Conservation (phyloP, 2,888 invertebrate species). For the Tetragnatha montana region DNA sequence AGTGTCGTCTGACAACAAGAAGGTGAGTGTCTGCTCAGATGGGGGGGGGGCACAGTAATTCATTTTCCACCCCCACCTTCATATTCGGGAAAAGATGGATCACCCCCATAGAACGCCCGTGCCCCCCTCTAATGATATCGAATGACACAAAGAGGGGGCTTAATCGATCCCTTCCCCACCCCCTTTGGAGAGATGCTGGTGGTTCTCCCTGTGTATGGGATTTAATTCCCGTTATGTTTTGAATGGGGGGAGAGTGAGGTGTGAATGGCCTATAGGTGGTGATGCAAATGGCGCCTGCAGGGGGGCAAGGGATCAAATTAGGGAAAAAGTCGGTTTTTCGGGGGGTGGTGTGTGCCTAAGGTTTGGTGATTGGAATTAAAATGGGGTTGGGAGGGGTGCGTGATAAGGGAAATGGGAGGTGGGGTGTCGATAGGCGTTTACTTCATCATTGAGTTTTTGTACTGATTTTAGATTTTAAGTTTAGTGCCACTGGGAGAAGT, state of each 20-base stretch:
- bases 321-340: neutral
- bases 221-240: conserved; percentile 60
- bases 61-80: conserved; percentile 62
- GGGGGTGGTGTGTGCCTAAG: neutral
- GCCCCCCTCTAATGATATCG: conserved; percentile 61
- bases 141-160: conserved; percentile 62
- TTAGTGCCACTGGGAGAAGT: too few relatives aligned
- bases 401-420: neutral
- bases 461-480: too few relatives aligned
- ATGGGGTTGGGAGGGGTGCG: neutral
- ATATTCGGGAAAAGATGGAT: conserved; percentile 63
- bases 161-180: conserved; percentile 26
- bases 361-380: neutral
- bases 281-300: conserved; percentile 17
- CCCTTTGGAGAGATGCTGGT: too few relatives aligned
- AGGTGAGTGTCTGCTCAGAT: neutral
- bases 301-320: neutral
- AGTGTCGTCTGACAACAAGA: conserved; percentile 57
- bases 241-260: conserved; percentile 46
- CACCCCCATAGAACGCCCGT: conserved; percentile 49
- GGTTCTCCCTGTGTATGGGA: conserved; percentile 6
- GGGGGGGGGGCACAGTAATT: conserved; percentile 43
- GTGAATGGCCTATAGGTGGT: conserved; percentile 51
- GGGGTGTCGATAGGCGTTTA: too few relatives aligned
- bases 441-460: too few relatives aligned